These are phyloP conservation scores for Mythimna lalbum DNA, from an alignment of 2,888 invertebrate species.

Conservation along the genomic window DNA sequence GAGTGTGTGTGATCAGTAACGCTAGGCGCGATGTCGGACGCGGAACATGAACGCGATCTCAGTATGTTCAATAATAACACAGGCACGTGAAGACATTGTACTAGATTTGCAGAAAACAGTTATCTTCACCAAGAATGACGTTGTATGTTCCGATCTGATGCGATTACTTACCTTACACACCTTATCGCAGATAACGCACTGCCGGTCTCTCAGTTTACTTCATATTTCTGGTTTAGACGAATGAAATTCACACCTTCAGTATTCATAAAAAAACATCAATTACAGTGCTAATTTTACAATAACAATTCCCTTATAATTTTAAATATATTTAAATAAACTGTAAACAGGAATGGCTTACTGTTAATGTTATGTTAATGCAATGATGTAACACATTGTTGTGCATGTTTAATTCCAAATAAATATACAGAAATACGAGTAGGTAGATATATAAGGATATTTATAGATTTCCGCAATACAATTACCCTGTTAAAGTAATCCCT, in stretches of 20 bases:
- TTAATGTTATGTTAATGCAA: conserved; percentile 5
- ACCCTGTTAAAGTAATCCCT: conserved; percentile 37
- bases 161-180: conserved; percentile 52
- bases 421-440: neutral
- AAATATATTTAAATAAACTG: conserved; percentile 5
- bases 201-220: conserved; percentile 39
- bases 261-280: neutral
- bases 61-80: conserved; percentile 34
- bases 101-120: conserved; percentile 57
- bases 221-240: conserved; percentile 13
- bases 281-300: neutral
- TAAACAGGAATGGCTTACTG: conserved; percentile 8
- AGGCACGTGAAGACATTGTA: conserved; percentile 38
- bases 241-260: conserved; percentile 1
- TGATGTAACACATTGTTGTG: conserved; percentile 41
- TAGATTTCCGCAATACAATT: conserved; percentile 38
- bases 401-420: conserved; percentile 30
- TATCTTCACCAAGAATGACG: conserved; percentile 53
- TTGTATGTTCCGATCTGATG: conserved; percentile 43
- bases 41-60: conserved; percentile 32
- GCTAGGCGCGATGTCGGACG: conserved; percentile 19
- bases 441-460: neutral
- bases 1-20: neutral
- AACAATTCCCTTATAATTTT: neutral
- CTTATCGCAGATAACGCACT: conserved; percentile 63